A percentile compares a stretch with the other conserved stretches of the same genome.
phyloP scores from a whole-genome alignment of 2,113 vertebrate genomes.

The Strix uralensis region DNA sequence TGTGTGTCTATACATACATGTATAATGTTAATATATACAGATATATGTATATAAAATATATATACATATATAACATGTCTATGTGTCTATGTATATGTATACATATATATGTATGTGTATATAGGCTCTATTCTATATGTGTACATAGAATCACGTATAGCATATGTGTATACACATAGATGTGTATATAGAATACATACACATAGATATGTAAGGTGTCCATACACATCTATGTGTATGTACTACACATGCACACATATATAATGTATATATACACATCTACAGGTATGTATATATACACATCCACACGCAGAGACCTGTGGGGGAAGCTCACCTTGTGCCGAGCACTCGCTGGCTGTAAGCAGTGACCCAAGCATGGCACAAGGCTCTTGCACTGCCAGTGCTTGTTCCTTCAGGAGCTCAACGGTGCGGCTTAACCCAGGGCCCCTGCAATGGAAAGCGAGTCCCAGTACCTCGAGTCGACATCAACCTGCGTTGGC shows the following conservation, averaged over 20 bases:
- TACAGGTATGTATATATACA: too few species aligned
- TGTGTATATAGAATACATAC: neutral
- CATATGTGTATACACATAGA: too few species aligned
- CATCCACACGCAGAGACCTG: too few species aligned
- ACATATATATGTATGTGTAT: neutral
- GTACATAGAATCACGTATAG: too few species aligned
- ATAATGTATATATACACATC: neutral
- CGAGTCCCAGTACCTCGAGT: neutral
- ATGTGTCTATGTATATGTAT: too few species aligned
- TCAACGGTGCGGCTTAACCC: neutral
- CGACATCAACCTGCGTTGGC: neutral
- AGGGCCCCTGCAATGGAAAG: neutral
- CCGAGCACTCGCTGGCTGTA: neutral
- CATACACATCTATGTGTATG: neutral
- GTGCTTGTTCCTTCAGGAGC: fast-evolving
- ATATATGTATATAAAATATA: neutral
- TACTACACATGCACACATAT: too few species aligned
- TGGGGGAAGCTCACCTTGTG: neutral
- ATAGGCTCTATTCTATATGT: neutral
- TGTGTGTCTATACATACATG: neutral
- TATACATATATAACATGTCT: too few species aligned
- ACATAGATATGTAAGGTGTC: neutral
- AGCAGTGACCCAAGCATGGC: neutral
- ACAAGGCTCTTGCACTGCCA: fast-evolving
- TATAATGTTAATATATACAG: neutral